Evolutionary conservation across 1,140 invertebrate species (phyloP).

Genomic region (Drosophila azteca): DNA sequence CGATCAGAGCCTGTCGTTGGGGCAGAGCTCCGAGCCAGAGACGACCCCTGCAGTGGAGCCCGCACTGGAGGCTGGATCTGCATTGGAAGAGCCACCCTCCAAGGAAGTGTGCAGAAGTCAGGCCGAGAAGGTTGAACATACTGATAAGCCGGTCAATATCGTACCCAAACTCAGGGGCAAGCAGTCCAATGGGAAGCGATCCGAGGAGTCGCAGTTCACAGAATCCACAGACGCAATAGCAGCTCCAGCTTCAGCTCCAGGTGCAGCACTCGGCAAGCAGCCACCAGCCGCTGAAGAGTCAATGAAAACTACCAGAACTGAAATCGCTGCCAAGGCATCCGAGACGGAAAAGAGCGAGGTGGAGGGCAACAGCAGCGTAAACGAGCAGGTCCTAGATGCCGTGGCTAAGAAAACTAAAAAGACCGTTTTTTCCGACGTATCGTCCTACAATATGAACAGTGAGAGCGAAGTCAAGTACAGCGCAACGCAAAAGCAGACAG

Average conservation of each 20-base stretch:
- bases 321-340: slow-evolving; percentile 7
- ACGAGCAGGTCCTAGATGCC: slow-evolving; percentile 71
- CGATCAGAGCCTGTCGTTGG: slow-evolving; percentile 3
- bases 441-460: slow-evolving; percentile 31
- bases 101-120: slow-evolving; percentile 27
- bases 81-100: too few relatives aligned
- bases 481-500: slow-evolving; percentile 3
- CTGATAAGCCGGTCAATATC: slow-evolving; percentile 71
- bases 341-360: slow-evolving; percentile 16
- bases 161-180: slow-evolving; percentile 83
- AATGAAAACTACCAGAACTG: background rate
- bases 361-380: slow-evolving; percentile 35
- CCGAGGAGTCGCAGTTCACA: slow-evolving; percentile 50
- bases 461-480: slow-evolving; percentile 19
- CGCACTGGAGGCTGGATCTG: slow-evolving; percentile 2
- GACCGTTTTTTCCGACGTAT: slow-evolving; percentile 59
- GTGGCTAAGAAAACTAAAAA: slow-evolving; percentile 81
- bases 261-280: too few relatives aligned
- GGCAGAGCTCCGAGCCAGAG: slow-evolving; percentile 9
- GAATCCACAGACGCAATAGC: slow-evolving; percentile 6
- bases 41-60: background rate
- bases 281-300: slow-evolving; percentile 13
- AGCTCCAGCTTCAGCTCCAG: too few relatives aligned
- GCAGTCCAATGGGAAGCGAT: slow-evolving; percentile 71
- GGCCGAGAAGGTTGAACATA: slow-evolving; percentile 31